Percentiles rank a stretch among this genome's conserved stretches.
Evolutionary conservation across 2,888 invertebrate species (phyloP).

Genomic region (Electrophaes corylata): DNA sequence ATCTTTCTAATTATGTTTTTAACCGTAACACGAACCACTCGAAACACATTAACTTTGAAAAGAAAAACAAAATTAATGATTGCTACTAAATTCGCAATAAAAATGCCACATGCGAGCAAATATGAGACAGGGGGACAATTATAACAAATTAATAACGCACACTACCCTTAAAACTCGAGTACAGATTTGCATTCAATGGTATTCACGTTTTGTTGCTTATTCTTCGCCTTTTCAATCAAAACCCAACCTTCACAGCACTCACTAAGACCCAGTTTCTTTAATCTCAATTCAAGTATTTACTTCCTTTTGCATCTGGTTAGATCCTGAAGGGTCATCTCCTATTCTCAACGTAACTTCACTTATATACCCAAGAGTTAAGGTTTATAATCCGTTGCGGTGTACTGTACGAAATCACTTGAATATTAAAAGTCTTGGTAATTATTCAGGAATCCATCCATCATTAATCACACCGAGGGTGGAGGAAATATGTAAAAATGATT

Average conservation of each 20-base stretch:
- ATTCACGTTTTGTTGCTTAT: conserved; percentile 72
- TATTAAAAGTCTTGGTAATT: conserved; percentile 85
- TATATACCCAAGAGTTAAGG: conserved; percentile 48
- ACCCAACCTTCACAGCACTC: conserved; percentile 35
- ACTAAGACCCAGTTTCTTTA: conserved; percentile 37
- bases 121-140: conserved; percentile 75
- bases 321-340: conserved; percentile 74
- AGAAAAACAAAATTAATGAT: conserved; percentile 84
- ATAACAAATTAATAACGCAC: conserved; percentile 83
- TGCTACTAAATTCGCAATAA: conserved; percentile 82
- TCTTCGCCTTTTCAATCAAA: conserved; percentile 41
- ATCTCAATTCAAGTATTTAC: conserved; percentile 37
- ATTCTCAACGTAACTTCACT: conserved; percentile 51
- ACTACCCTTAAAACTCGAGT: conserved; percentile 83
- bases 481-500: conserved; percentile 82
- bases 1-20: conserved; percentile 64
- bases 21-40: conserved; percentile 65
- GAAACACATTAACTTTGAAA: conserved; percentile 75
- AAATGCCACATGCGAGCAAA: conserved; percentile 83
- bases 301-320: conserved; percentile 45
- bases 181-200: conserved; percentile 82
- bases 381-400: conserved; percentile 41
- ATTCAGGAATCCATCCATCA: conserved; percentile 85
- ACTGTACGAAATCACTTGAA: conserved; percentile 76
- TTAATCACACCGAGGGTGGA: conserved; percentile 80